phyloP scores from a whole-genome alignment of 1,140 invertebrate genomes.

The Camponotus floridanus region DNA sequence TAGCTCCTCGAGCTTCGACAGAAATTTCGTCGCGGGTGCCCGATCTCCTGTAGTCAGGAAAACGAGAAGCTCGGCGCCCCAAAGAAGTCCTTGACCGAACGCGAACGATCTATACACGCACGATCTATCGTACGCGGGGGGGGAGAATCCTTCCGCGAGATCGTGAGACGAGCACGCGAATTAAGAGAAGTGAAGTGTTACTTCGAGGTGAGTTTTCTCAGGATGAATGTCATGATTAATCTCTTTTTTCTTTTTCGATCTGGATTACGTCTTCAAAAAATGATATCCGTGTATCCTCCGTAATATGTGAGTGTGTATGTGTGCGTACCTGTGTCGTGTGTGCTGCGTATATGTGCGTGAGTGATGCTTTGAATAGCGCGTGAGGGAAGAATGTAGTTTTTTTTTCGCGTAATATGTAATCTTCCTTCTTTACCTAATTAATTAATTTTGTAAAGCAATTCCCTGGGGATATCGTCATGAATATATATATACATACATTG shows the following conservation, averaged over 20 bases:
- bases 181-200: neutral
- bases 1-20: conserved; percentile 77
- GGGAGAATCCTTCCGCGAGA: neutral
- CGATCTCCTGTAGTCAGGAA: conserved; percentile 44
- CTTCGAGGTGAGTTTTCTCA: conserved; percentile 1
- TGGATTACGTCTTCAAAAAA: neutral
- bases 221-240: conserved; percentile 10
- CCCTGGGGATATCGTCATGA: neutral
- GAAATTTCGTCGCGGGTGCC: conserved; percentile 74
- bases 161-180: conserved; percentile 16
- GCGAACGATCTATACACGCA: conserved; percentile 9
- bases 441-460: neutral
- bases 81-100: conserved; percentile 21
- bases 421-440: conserved; percentile 5
- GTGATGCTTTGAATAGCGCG: conserved; percentile 37
- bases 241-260: neutral
- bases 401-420: conserved; percentile 4
- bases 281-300: neutral
- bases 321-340: conserved; percentile 12
- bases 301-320: neutral
- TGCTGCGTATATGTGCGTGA: conserved; percentile 11
- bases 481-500: neutral
- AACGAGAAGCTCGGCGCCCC: conserved; percentile 64
- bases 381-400: conserved; percentile 18
- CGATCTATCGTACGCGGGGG: conserved; percentile 19